Evolutionary conservation across 2,113 vertebrate species (phyloP).

Genomic region (Terrapene triunguis): DNA sequence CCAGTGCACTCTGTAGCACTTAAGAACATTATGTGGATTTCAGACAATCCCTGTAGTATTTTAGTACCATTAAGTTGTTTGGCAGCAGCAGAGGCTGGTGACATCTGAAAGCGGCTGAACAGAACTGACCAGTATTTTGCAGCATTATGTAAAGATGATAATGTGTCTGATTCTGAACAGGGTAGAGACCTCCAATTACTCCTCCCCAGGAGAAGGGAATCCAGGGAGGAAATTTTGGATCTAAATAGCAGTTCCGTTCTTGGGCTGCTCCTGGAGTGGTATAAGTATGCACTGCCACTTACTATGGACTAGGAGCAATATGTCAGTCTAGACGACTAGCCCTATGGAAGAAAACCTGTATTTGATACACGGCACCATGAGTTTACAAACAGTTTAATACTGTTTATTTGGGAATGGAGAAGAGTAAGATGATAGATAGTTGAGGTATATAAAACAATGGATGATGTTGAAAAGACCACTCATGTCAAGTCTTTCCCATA

Average conservation of each 20-base stretch:
- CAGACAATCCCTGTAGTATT: background rate
- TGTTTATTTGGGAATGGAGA: background rate
- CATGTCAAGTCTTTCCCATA: constrained; percentile 4
- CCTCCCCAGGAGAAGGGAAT: rapidly evolving
- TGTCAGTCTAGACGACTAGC: constrained; percentile 6
- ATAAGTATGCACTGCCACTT: background rate
- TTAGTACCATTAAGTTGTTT: background rate
- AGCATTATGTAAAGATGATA: background rate
- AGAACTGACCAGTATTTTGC: background rate
- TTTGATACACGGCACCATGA: background rate
- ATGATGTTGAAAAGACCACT: background rate
- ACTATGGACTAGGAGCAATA: background rate
- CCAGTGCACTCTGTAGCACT: background rate
- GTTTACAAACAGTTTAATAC: background rate
- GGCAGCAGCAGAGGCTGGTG: background rate
- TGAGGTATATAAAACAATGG: background rate
- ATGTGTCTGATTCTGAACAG: background rate
- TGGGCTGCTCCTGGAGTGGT: background rate
- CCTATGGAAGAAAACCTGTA: constrained; percentile 11
- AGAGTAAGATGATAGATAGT: background rate
- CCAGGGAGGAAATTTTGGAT: background rate
- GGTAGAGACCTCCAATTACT: background rate
- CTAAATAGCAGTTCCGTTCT: rapidly evolving
- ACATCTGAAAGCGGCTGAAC: background rate
- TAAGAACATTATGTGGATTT: background rate